phyloP scores from a whole-genome alignment of 2,113 vertebrate genomes.

The Leiothrix lutea region DNA sequence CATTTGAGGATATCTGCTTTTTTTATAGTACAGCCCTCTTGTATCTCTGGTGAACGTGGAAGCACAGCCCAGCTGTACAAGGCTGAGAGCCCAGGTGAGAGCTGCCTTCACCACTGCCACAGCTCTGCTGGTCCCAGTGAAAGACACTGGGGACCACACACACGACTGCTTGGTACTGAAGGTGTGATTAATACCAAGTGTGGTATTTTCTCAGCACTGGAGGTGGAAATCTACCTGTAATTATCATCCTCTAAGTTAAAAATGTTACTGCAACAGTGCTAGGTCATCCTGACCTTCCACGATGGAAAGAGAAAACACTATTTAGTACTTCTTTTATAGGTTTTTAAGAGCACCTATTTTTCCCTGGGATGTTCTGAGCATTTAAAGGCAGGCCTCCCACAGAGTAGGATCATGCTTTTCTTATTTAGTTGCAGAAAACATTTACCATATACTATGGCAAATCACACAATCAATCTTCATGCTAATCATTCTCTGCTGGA shows the following conservation, averaged over 20 bases:
- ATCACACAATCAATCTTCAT: conserved; percentile 55
- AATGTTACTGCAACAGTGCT: background rate
- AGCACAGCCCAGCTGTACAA: accelerated
- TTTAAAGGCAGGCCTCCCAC: conserved; percentile 18
- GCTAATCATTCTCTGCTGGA: conserved; percentile 62
- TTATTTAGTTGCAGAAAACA: conserved; percentile 38
- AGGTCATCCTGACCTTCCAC: conserved; percentile 46
- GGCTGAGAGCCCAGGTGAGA: background rate
- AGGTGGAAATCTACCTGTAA: conserved; percentile 38
- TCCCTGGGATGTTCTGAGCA: background rate
- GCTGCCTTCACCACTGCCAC: background rate
- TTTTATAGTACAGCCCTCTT: background rate
- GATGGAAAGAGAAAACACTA: background rate
- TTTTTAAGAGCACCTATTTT: background rate
- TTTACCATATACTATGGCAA: conserved; percentile 11
- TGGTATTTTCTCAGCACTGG: background rate
- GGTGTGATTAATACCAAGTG: background rate
- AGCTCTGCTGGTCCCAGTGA: background rate
- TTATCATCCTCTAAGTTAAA: background rate
- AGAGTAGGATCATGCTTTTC: background rate
- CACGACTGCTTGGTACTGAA: background rate
- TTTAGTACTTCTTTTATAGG: conserved; percentile 24
- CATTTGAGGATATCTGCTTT: background rate
- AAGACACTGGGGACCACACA: background rate
- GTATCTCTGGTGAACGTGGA: background rate